Conservation (phyloP, 2,113 vertebrate species). For the Corythaeola cristata region DNA sequence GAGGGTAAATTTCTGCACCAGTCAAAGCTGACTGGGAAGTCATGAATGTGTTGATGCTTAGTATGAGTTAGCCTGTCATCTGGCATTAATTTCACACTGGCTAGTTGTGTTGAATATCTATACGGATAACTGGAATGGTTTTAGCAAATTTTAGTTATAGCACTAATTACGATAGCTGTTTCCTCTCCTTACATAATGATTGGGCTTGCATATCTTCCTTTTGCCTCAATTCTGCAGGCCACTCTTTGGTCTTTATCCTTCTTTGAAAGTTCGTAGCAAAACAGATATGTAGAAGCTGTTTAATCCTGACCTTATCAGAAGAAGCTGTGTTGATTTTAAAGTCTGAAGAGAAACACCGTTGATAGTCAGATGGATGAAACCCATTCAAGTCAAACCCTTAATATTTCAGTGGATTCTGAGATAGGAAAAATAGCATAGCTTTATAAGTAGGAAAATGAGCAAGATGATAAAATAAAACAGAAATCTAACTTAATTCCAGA, state of each 20-base stretch:
- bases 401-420: background rate
- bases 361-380: background rate
- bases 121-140: background rate
- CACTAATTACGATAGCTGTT: background rate
- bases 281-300: background rate
- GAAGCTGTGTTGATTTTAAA: background rate
- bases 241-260: background rate
- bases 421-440: background rate
- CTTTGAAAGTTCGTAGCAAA: background rate
- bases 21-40: background rate
- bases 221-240: background rate
- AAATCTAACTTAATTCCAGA: background rate
- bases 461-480: background rate
- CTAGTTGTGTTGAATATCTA: rapidly evolving
- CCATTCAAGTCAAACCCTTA: background rate
- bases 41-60: background rate
- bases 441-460: background rate
- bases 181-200: rapidly evolving
- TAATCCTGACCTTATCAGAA: background rate
- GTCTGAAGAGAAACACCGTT: background rate
- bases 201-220: background rate
- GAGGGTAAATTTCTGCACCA: background rate
- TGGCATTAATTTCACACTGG: background rate
- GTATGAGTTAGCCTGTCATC: background rate
- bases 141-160: background rate